Evolutionary conservation across 2,888 invertebrate genomes (phyloP).

Genomic region (Dasysyrphus albostriatus): DNA sequence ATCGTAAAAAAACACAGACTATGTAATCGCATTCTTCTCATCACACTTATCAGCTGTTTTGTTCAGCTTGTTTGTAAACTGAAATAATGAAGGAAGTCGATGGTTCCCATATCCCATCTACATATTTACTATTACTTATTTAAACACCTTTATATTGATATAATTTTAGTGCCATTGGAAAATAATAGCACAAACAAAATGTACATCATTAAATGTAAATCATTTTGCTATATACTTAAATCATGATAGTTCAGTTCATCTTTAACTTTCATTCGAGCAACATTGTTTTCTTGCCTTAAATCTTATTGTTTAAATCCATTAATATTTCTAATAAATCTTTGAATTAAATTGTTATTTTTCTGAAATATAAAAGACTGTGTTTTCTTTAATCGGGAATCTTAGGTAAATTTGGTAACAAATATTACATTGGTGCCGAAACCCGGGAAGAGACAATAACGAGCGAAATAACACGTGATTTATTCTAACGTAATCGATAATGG

Average conservation of each 20-base stretch:
- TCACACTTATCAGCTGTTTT: too few species aligned
- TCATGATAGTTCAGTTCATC: not conserved
- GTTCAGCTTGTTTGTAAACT: too few species aligned
- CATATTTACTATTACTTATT: too few species aligned
- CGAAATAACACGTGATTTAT: conserved; percentile 27
- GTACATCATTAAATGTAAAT: too few species aligned
- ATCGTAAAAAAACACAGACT: too few species aligned
- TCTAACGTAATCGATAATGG: conserved; percentile 5
- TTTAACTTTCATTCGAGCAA: not conserved
- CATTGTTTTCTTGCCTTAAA: not conserved
- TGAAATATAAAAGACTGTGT: not conserved
- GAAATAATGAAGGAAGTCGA: too few species aligned
- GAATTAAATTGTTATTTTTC: not conserved
- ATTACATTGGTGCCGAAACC: conserved; percentile 14
- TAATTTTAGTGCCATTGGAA: too few species aligned
- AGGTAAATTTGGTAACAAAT: not conserved
- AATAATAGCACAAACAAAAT: too few species aligned
- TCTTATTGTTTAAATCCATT: not conserved
- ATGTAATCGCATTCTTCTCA: too few species aligned
- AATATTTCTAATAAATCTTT: not conserved
- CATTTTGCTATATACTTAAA: too few species aligned
- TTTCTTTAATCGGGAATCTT: not conserved
- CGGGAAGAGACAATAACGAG: not conserved
- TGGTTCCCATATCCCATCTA: too few species aligned
- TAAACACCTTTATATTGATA: too few species aligned